Percentiles rank a stretch among this genome's conserved stretches.
Evolutionary conservation across 2,113 vertebrate species (phyloP).

Genomic region (Butorides virescens): DNA sequence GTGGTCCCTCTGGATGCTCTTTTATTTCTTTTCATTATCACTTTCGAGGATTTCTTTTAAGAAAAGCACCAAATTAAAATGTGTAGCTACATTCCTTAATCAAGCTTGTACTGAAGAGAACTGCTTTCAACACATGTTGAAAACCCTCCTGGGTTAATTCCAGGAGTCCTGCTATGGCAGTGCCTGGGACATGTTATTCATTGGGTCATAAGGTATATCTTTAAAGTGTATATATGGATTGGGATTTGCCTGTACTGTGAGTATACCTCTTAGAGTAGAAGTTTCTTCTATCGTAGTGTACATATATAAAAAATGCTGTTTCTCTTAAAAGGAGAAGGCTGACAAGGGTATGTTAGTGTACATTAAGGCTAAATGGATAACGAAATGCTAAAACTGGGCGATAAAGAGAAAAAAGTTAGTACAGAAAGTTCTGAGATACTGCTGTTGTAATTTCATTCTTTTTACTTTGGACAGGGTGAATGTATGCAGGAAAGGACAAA

Average conservation of each 20-base stretch:
- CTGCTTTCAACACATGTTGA: background rate
- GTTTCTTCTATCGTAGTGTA: background rate
- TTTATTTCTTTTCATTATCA: background rate
- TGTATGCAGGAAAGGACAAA: background rate
- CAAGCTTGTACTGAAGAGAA: background rate
- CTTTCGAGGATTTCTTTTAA: background rate
- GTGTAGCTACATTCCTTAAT: background rate
- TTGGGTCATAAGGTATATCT: background rate
- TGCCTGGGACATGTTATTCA: background rate
- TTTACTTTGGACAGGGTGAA: background rate
- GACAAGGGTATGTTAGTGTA: background rate
- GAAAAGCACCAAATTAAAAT: background rate
- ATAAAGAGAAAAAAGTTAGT: background rate
- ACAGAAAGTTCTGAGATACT: background rate
- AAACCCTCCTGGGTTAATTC: background rate
- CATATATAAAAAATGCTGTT: background rate
- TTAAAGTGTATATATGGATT: background rate
- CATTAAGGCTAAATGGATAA: background rate
- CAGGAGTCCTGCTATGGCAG: background rate
- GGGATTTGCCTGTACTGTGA: background rate
- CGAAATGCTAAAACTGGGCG: background rate
- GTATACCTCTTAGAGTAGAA: background rate
- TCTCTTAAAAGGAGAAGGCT: background rate
- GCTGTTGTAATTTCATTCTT: background rate
- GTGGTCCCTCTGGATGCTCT: background rate